A percentile compares a stretch with the other conserved stretches of the same genome.
Conservation (phyloP, 1,140 invertebrate species). For the Drosophila tani region DNA sequence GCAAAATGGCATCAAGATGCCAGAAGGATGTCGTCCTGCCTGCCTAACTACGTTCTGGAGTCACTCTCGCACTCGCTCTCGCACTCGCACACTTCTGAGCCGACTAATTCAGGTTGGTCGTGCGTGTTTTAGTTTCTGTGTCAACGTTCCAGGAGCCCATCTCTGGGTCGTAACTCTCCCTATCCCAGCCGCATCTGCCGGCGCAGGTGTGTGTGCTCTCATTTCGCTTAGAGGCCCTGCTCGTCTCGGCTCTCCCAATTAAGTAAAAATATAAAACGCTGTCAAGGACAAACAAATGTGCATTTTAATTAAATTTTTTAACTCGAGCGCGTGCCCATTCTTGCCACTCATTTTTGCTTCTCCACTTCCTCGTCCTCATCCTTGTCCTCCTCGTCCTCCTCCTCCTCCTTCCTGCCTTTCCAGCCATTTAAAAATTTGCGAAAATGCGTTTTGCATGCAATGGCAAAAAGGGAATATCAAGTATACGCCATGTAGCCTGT, state of each 20-base stretch:
- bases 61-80: constrained; percentile 13
- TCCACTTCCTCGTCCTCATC: constrained; percentile 4
- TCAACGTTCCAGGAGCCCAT: constrained; percentile 35
- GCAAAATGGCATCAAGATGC: constrained; percentile 32
- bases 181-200: constrained; percentile 56
- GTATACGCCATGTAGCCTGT: constrained; percentile 67
- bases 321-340: constrained; percentile 27
- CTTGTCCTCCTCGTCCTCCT: neutral
- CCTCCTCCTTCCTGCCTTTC: constrained; percentile 20
- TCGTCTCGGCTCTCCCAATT: constrained; percentile 63
- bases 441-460: constrained; percentile 49
- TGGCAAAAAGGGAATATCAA: constrained; percentile 48
- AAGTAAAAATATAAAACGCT: constrained; percentile 78
- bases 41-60: constrained; percentile 38
- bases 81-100: constrained; percentile 11
- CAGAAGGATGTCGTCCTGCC: constrained; percentile 13
- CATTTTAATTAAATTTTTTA: constrained; percentile 82
- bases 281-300: constrained; percentile 79
- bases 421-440: constrained; percentile 53
- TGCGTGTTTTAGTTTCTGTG: constrained; percentile 57
- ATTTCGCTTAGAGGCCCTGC: constrained; percentile 44
- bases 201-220: constrained; percentile 30
- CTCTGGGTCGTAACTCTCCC: constrained; percentile 40
- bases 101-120: constrained; percentile 51
- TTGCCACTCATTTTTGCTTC: constrained; percentile 13